These are phyloP conservation scores for Mastomys coucha DNA, from an alignment of 2,113 vertebrate species.

Conservation along the genomic window DNA sequence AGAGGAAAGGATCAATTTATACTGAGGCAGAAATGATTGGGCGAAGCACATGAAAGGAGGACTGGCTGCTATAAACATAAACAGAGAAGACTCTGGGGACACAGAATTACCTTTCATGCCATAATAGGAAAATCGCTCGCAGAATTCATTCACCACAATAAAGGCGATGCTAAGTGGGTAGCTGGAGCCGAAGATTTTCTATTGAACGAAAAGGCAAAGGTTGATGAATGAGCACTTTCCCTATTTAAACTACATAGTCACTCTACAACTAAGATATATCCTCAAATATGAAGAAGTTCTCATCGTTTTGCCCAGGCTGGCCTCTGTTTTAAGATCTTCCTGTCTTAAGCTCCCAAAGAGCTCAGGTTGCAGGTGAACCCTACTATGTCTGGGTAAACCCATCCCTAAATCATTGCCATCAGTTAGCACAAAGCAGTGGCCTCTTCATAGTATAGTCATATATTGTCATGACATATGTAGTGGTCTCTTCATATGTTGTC, in stretches of 20 bases:
- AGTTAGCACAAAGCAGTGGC: not conserved
- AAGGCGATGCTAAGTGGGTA: conserved; percentile 96
- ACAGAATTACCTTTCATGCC: conserved; percentile 96
- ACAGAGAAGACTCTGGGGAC: conserved; percentile 37
- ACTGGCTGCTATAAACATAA: not conserved
- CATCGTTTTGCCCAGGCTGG: not conserved
- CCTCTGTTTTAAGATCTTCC: not conserved
- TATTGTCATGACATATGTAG: not conserved
- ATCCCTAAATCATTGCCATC: not conserved
- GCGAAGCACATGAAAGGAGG: not conserved
- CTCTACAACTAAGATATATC: not conserved
- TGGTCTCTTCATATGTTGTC: not conserved
- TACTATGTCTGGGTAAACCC: not conserved
- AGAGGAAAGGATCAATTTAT: conserved; percentile 53
- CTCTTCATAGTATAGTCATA: not conserved
- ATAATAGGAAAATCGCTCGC: conserved; percentile 99
- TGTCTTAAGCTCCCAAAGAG: not conserved
- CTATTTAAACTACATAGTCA: not conserved
- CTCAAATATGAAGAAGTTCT: not conserved
- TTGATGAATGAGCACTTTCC: conserved; percentile 18
- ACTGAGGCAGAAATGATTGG: not conserved
- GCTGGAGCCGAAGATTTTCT: conserved; percentile 96
- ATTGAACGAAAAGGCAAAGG: conserved; percentile 67
- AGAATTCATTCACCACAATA: conserved; percentile 99
- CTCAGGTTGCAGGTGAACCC: not conserved